Evolutionary conservation across 2,113 vertebrate genomes (phyloP), one percentile per base, ranked within the genome.

Genomic region (Deroptyus accipitrinus): DNA sequence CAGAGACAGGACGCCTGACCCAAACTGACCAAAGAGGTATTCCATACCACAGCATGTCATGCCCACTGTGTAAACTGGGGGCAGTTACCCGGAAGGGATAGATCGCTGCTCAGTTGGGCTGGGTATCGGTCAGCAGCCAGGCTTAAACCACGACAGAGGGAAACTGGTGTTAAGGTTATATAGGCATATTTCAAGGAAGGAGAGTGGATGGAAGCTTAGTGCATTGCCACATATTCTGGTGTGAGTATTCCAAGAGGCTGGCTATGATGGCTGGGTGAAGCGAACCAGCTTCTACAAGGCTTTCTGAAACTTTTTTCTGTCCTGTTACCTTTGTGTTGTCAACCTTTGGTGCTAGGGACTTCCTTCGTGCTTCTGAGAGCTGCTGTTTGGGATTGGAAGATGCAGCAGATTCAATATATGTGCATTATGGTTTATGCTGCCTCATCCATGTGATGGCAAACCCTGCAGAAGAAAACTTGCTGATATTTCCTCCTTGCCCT

Each of bases 141-240:
- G 22, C 22, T 48, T 48, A 24, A 48, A 48, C 48, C 22, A 13
- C 5, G 12, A 48, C 48, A 48, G 48, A 48, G 74, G 30, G 23
- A 9, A 46, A 1, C 3, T 76, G 35, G 3, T 39, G 0, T 9
- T 19, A 2, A 17, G 33, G 39, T 3, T 76, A 8, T 41, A 0
- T 1, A 7, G 11, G 7, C 27, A 39, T 17, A 3, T 31, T 63
- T 54, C 17, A 18, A 46, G 52, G 35, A 35, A 31, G 54, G 35
- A 6, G 42, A 44, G 8, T 5, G 15, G 13, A 9, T 55, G 25
- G 33, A 17, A 28, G 41, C 6, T 35, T 1, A 12, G 27, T 5
- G 52, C 0, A 0, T 37, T 31, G 4, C 11, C 1, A 0, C 0
- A 1, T 62, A 30, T 23, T 6, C 30, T 57, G 20, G 15, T 33